phyloP scores from a whole-genome alignment of 2,888 invertebrate genomes.

The Alsophila aescularia region DNA sequence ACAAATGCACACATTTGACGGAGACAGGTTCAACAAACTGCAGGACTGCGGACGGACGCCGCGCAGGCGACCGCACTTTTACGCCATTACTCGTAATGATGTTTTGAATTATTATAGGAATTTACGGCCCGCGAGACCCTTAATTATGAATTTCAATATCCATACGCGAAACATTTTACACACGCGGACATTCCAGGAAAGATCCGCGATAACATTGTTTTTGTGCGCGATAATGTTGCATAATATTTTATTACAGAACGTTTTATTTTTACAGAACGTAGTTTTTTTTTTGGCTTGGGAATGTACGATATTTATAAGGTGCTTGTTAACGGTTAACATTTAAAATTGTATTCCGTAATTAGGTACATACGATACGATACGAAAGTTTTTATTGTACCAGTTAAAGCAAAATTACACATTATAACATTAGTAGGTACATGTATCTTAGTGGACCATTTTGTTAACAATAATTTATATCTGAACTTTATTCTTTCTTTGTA shows the following conservation, averaged over 20 bases:
- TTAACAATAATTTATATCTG: too few relatives aligned
- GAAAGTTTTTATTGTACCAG: too few relatives aligned
- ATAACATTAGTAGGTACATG: too few relatives aligned
- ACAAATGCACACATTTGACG: slow-evolving; percentile 73
- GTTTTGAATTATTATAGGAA: slow-evolving; percentile 70
- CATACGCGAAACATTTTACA: slow-evolving; percentile 46
- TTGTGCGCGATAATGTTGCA: slow-evolving; percentile 36
- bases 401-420: too few relatives aligned
- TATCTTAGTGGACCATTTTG: too few relatives aligned
- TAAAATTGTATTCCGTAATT: too few relatives aligned
- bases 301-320: neutral
- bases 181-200: slow-evolving; percentile 49
- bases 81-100: slow-evolving; percentile 70
- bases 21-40: slow-evolving; percentile 79
- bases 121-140: slow-evolving; percentile 52
- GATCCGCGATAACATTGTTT: slow-evolving; percentile 48
- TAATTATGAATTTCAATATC: slow-evolving; percentile 58
- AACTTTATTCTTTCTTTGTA: too few relatives aligned
- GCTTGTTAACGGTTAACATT: too few relatives aligned
- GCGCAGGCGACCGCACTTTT: slow-evolving; percentile 66
- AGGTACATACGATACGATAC: too few relatives aligned
- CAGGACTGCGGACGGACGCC: slow-evolving; percentile 46
- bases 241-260: slow-evolving; percentile 13
- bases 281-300: slow-evolving; percentile 2
- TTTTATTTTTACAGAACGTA: slow-evolving; percentile 10